Evolutionary conservation across 2,888 invertebrate species (phyloP).

Genomic region (Saturnia pavonia): DNA sequence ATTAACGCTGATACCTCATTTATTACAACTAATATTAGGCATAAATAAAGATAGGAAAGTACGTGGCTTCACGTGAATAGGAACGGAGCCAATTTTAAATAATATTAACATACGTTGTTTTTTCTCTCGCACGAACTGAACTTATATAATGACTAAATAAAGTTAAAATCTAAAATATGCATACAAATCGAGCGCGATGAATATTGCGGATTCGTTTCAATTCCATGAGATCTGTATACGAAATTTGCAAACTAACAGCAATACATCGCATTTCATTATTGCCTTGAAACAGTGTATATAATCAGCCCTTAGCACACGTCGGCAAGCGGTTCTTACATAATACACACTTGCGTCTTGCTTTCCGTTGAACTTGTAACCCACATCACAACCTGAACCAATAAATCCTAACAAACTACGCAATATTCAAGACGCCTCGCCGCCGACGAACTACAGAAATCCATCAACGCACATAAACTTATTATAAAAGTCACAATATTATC

Average conservation of each 20-base stretch:
- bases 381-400: conserved; percentile 47
- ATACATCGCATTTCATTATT: conserved; percentile 1
- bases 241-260: conserved; percentile 12
- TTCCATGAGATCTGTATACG: conserved; percentile 21
- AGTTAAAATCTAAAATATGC: conserved; percentile 70
- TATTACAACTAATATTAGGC: conserved; percentile 68
- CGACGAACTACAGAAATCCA: conserved; percentile 41
- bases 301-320: neutral
- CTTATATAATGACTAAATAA: conserved; percentile 79
- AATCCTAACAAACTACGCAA: conserved; percentile 20
- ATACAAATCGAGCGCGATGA: conserved; percentile 47
- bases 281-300: neutral
- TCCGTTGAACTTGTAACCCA: neutral
- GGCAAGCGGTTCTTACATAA: neutral
- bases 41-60: conserved; percentile 74
- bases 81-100: conserved; percentile 73
- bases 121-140: conserved; percentile 66
- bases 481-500: conserved; percentile 62
- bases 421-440: conserved; percentile 40
- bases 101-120: conserved; percentile 50
- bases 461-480: conserved; percentile 64
- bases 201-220: conserved; percentile 28
- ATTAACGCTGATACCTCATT: conserved; percentile 39
- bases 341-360: neutral
- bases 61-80: conserved; percentile 66